Conservation (phyloP, 2,113 vertebrate genomes). For the Aythya baeri region DNA sequence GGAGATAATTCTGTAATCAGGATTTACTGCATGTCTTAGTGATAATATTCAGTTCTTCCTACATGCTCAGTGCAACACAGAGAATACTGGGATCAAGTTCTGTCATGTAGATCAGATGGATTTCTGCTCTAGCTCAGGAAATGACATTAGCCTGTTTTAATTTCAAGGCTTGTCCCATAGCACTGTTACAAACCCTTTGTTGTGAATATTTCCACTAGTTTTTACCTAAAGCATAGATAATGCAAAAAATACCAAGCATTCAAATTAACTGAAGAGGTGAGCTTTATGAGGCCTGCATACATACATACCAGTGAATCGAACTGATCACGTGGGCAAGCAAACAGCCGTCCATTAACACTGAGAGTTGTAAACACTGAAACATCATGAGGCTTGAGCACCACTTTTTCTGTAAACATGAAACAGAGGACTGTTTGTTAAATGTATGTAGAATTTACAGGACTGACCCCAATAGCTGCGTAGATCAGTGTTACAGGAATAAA, state of each 20-base stretch:
- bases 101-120: background rate
- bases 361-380: slow-evolving; percentile 96
- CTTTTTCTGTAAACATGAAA: slow-evolving; percentile 88
- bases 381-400: slow-evolving; percentile 91
- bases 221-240: background rate
- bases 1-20: background rate
- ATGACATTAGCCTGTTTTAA: background rate
- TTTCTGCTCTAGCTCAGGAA: background rate
- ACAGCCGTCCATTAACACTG: slow-evolving; percentile 92
- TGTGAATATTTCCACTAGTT: background rate
- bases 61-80: background rate
- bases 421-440: slow-evolving; percentile 46
- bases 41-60: background rate
- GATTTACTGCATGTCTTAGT: background rate
- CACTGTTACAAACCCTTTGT: background rate
- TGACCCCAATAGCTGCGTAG: slow-evolving; percentile 31
- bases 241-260: background rate
- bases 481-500: background rate
- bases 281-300: background rate
- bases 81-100: background rate
- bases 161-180: background rate
- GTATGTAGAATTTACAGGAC: slow-evolving; percentile 32
- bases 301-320: slow-evolving; percentile 93
- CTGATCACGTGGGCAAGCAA: slow-evolving; percentile 91
- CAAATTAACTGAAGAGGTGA: background rate